These are phyloP conservation scores for Dermatophagoides farinae DNA, from an alignment of 1,140 invertebrate genomes.

Conservation along the genomic window DNA sequence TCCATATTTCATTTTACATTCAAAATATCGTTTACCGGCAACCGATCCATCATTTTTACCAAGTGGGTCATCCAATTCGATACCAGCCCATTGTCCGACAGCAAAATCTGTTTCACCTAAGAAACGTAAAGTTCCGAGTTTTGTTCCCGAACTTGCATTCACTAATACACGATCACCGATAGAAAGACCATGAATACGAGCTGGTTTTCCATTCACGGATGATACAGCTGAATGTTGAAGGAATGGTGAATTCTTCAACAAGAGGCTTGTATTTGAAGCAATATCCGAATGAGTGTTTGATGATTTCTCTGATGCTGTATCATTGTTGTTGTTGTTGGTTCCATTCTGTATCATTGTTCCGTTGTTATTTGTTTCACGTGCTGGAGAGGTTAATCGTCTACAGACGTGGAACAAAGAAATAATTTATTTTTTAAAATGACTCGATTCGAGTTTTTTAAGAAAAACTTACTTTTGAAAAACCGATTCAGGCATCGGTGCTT, in stretches of 20 bases:
- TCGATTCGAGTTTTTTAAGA: no score
- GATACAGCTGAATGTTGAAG: background rate
- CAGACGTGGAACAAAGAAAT: slow-evolving; percentile 38
- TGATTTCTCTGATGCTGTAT: no score
- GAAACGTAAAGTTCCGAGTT: slow-evolving; percentile 62
- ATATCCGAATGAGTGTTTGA: background rate
- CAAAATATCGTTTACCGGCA: slow-evolving; percentile 70
- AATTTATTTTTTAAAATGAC: slow-evolving; percentile 40
- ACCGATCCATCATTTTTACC: slow-evolving; percentile 93
- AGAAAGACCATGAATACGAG: slow-evolving; percentile 34
- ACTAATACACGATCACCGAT: slow-evolving; percentile 79
- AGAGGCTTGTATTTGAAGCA: background rate
- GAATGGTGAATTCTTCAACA: background rate
- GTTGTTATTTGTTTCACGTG: slow-evolving; percentile 23
- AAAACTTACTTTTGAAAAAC: slow-evolving; percentile 81
- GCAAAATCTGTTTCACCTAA: slow-evolving; percentile 70
- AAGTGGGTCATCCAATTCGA: slow-evolving; percentile 73
- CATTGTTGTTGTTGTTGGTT: background rate
- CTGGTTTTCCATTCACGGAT: no score
- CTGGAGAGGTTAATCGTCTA: slow-evolving; percentile 70
- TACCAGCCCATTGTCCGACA: slow-evolving; percentile 73
- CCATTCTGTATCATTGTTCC: background rate
- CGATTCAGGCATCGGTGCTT: slow-evolving; percentile 50
- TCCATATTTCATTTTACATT: slow-evolving; percentile 67
- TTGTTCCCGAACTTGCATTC: slow-evolving; percentile 58